Evolutionary conservation across 2,797 vertebrate genomes (phyloP).

Genomic region (Xenops minutus): DNA sequence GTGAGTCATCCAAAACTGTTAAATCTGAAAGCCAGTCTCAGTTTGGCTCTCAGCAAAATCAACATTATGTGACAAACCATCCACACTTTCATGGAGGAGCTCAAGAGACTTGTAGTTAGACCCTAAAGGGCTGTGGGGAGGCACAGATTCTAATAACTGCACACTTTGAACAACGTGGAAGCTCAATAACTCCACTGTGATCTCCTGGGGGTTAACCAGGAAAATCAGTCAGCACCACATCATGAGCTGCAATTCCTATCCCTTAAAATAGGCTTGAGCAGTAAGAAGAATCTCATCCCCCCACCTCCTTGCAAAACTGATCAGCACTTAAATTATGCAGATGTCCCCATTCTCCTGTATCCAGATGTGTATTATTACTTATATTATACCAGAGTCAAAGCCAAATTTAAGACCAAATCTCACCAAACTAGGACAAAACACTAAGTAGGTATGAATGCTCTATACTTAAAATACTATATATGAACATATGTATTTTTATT

Average conservation of each 20-base stretch:
- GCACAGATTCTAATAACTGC: background rate
- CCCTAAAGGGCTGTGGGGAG: background rate
- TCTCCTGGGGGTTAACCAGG: background rate
- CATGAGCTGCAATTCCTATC: background rate
- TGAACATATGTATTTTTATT: background rate
- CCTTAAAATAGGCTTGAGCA: background rate
- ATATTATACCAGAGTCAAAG: background rate
- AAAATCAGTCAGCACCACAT: rapidly evolving
- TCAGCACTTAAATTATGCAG: background rate
- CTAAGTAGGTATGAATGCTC: background rate
- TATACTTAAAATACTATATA: background rate
- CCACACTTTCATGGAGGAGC: background rate
- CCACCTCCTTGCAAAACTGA: background rate
- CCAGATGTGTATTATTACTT: background rate
- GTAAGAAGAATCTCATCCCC: background rate
- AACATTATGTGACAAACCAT: background rate
- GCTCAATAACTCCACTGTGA: background rate
- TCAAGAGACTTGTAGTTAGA: background rate
- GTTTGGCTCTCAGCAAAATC: slow-evolving; percentile 10
- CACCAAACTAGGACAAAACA: background rate
- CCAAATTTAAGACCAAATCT: background rate
- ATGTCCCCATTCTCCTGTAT: background rate
- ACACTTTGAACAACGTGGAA: background rate
- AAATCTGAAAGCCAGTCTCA: slow-evolving; percentile 12
- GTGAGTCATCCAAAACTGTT: slow-evolving; percentile 27